Percentiles rank a stretch among this genome's conserved stretches.
Conservation (phyloP, 1,140 invertebrate species). For the Oscheius sp. region DNA sequence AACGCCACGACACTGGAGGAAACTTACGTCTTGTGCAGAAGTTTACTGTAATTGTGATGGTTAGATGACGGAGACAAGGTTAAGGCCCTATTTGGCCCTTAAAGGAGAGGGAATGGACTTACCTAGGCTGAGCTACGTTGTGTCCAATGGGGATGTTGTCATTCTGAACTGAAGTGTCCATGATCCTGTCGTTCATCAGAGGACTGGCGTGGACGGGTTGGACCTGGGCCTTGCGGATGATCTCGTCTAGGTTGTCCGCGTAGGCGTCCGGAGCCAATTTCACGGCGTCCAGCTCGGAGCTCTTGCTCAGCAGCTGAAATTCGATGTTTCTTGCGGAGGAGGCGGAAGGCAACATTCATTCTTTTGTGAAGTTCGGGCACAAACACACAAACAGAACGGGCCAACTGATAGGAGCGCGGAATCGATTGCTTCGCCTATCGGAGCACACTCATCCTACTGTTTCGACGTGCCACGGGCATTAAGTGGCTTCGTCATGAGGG, state of each 20-base stretch:
- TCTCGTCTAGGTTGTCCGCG: constrained; percentile 55
- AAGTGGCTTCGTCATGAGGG: too few species aligned
- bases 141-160: constrained; percentile 55
- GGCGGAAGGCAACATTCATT: too few species aligned
- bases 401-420: too few species aligned
- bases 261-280: constrained; percentile 9
- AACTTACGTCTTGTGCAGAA: constrained; percentile 47
- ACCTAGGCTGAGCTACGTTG: constrained; percentile 56
- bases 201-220: constrained; percentile 48
- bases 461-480: too few species aligned
- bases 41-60: constrained; percentile 36
- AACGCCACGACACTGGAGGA: constrained; percentile 21
- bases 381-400: too few species aligned
- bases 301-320: constrained; percentile 27
- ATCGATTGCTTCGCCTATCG: too few species aligned
- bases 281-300: constrained; percentile 22
- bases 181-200: constrained; percentile 49
- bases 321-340: background rate
- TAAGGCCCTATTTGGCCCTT: background rate
- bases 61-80: background rate
- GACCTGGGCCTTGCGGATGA: constrained; percentile 55
- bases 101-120: background rate
- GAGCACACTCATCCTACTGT: too few species aligned
- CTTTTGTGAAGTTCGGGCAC: too few species aligned
- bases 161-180: constrained; percentile 50